Percentiles rank a stretch among this genome's conserved stretches.
Evolutionary conservation across 2,888 invertebrate genomes (phyloP).

Genomic region (Hydraecia micacea): DNA sequence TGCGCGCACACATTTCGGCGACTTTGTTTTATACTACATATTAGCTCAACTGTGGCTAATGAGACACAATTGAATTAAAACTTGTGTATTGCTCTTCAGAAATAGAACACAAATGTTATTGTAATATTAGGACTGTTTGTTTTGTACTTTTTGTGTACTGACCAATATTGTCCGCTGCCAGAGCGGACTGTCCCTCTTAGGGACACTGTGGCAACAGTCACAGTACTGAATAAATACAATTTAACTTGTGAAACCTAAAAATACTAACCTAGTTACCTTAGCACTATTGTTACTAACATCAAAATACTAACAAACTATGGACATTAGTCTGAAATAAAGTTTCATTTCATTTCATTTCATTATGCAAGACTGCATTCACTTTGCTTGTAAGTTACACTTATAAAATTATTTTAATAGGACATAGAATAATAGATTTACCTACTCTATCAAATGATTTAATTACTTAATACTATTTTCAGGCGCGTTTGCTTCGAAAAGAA

Average conservation of each 20-base stretch:
- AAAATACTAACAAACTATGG: not conserved
- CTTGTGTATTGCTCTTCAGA: not conserved
- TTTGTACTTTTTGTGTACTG: not conserved
- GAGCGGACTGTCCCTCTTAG: not conserved
- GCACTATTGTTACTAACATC: not conserved
- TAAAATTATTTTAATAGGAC: not conserved
- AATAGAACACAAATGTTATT: constrained; percentile 1
- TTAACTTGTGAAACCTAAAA: not conserved
- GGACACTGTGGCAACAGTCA: not conserved
- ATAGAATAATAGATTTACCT: not conserved
- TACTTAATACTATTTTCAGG: not conserved
- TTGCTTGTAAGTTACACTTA: not conserved
- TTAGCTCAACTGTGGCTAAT: no score
- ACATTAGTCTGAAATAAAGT: not conserved
- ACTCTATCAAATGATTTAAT: not conserved
- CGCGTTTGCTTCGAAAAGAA: not conserved
- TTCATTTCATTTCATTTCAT: not conserved
- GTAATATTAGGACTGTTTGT: not conserved
- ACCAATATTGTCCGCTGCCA: not conserved
- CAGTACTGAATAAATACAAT: not conserved
- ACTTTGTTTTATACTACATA: no score
- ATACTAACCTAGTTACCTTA: not conserved
- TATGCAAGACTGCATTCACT: not conserved
- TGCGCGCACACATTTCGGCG: no score
- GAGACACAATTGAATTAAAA: no score